Percentiles rank a stretch among this genome's conserved stretches.
These are phyloP conservation scores for Adineta ricciae DNA, from an alignment of 2,888 invertebrate species.

Conservation along the genomic window DNA sequence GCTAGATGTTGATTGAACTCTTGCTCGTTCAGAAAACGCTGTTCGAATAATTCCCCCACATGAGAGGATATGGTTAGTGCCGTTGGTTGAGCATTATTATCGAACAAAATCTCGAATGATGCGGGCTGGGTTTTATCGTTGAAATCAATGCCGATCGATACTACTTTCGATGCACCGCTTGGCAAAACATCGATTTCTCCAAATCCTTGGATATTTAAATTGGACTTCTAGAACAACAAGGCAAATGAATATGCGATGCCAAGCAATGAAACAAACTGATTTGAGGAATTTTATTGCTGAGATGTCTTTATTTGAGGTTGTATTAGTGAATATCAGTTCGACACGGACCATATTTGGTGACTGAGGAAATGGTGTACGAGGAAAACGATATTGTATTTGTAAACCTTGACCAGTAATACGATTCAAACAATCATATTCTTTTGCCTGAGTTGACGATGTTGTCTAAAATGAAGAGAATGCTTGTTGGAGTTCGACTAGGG, in stretches of 20 bases:
- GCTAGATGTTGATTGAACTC: constrained; percentile 55
- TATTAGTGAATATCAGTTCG: constrained; percentile 69
- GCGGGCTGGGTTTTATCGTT: constrained; percentile 81
- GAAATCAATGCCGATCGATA: constrained; percentile 74
- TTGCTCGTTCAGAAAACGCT: constrained; percentile 64
- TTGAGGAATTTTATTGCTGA: background rate
- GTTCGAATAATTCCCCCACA: constrained; percentile 74
- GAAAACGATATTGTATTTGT: constrained; percentile 57
- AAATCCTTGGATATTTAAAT: constrained; percentile 3
- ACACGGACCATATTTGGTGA: constrained; percentile 67
- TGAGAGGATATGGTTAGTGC: constrained; percentile 60
- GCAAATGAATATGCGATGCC: too few relatives aligned
- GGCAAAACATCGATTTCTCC: constrained; percentile 52
- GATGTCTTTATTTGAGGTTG: constrained; percentile 54
- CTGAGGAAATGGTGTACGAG: constrained; percentile 62
- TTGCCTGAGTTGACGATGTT: constrained; percentile 58
- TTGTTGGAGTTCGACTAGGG: background rate
- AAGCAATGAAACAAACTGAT: background rate
- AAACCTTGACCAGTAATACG: constrained; percentile 51
- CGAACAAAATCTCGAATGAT: constrained; percentile 60
- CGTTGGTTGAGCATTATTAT: constrained; percentile 20
- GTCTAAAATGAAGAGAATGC: constrained; percentile 45
- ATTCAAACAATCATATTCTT: constrained; percentile 45
- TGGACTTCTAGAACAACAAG: background rate
- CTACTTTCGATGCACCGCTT: constrained; percentile 59